Evolutionary conservation across 1,140 invertebrate species (phyloP), one percentile per base, ranked within the genome.

Genomic region (Atta colombica): DNA sequence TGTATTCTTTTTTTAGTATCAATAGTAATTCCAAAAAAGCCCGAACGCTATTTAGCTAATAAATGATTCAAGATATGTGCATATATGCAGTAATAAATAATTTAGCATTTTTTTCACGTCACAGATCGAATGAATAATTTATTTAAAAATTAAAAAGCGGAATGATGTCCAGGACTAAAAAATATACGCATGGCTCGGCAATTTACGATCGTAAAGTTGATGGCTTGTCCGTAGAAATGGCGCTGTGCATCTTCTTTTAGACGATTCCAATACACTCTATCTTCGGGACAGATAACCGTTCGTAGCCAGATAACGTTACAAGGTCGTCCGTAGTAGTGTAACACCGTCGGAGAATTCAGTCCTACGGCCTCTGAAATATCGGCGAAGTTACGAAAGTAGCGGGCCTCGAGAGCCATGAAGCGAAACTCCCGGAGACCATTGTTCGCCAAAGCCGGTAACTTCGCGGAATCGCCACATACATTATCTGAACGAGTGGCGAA

Each of bases 381-480:
- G 93, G 86, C 90, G 53, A 95, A 95, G 93, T 95, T 95, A 94
- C 89, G 89, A 91, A 91, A 91, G 91, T 87, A 87, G 88, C 89
- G 78, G 89, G 77, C 78, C 77, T 77, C 85, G 55, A 51, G 87
- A 53, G n/a, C 85, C 65, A 51, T 31, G 86, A 86, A 91, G 92
- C 91, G 90, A 93, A 89, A 92, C 90, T 93, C 89, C 68, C 91
- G 77, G 89, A 88, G 91, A 87, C 93, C 93, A 94, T 95, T 94
- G 94, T 95, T 94, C 94, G 93, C 86, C 87, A 86, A 87, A 92
- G 91, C 90, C 92, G 90, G 90, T 89, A 94, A 92, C 92, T 93
- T 92, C 86, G 80, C 86, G 87, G 91, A 94, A 93, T 95, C 94
- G 92, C 93, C 94, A 94, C 93, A 94, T 95, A 94, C 90, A 94